These are phyloP conservation scores for Etheostoma cragini DNA, from an alignment of 2,113 vertebrate genomes.

Conservation along the genomic window DNA sequence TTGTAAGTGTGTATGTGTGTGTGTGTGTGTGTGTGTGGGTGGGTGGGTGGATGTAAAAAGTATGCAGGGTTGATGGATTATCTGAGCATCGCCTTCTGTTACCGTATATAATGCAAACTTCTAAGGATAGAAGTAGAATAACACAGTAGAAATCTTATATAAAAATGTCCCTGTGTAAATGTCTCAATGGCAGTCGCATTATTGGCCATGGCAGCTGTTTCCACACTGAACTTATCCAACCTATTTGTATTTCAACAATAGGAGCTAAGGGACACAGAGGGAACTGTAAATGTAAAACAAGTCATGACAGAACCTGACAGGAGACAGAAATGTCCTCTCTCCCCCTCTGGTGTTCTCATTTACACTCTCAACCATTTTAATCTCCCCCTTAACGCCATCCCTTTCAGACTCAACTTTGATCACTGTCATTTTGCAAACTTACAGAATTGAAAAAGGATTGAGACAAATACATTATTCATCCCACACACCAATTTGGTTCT, in stretches of 20 bases:
- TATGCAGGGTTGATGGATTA: conserved; percentile 18
- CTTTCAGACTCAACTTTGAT: conserved; percentile 81
- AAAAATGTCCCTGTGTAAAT: neutral
- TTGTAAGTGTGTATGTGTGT: conserved; percentile 46
- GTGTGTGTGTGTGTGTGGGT: conserved; percentile 30
- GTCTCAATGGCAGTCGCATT: conserved; percentile 33
- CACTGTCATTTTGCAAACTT: conserved; percentile 79
- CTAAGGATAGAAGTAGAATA: no score
- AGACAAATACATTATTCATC: conserved; percentile 79
- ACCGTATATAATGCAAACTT: conserved; percentile 19
- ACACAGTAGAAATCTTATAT: neutral
- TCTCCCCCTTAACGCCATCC: conserved; percentile 73
- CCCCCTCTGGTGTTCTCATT: conserved; percentile 65
- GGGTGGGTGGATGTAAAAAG: neutral
- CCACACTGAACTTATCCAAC: conserved; percentile 60
- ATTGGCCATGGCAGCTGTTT: conserved; percentile 61
- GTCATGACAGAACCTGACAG: conserved; percentile 79
- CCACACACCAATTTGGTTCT: conserved; percentile 67
- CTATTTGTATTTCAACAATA: conserved; percentile 64
- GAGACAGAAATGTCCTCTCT: conserved; percentile 70
- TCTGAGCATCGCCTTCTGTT: conserved; percentile 35
- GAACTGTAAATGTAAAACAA: conserved; percentile 81
- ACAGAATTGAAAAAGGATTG: conserved; percentile 75
- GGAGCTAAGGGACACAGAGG: conserved; percentile 67
- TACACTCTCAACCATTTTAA: conserved; percentile 75